Evolutionary conservation across 2,113 vertebrate species (phyloP).

Genomic region (Marmota flaviventris): DNA sequence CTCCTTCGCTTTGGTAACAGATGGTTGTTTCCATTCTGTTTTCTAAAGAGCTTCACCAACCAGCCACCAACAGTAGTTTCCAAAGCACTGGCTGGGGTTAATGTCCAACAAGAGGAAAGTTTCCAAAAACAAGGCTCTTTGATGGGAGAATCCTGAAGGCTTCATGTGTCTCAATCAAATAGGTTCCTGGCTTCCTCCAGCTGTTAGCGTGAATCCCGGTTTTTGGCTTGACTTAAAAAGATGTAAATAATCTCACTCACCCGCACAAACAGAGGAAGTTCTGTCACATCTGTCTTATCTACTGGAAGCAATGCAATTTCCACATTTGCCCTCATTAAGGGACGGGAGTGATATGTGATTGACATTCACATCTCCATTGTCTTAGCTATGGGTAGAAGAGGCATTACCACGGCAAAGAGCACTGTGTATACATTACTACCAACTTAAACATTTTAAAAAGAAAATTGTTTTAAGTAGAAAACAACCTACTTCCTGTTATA

Average conservation of each 20-base stretch:
- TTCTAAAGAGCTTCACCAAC: not conserved
- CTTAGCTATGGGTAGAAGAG: not conserved
- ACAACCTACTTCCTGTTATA: not conserved
- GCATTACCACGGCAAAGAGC: not conserved
- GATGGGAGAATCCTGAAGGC: not conserved
- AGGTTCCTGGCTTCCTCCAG: not conserved
- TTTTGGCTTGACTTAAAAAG: constrained; percentile 42
- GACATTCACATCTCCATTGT: not conserved
- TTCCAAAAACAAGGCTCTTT: not conserved
- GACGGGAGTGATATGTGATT: not conserved
- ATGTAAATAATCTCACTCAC: not conserved
- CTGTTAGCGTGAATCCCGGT: not conserved
- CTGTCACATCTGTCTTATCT: not conserved
- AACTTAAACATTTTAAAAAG: not conserved
- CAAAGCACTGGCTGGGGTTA: not conserved
- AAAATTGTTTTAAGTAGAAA: not conserved
- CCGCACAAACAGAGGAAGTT: not conserved
- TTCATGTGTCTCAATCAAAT: not conserved
- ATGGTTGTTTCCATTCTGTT: not conserved
- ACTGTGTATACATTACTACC: not conserved
- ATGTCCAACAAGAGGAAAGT: not conserved
- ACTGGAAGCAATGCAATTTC: not conserved
- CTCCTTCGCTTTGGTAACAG: not conserved
- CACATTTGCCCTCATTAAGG: not conserved
- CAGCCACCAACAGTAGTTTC: not conserved